Conservation (phyloP, 2,888 invertebrate species). For the Neuroscelio doddi region DNA sequence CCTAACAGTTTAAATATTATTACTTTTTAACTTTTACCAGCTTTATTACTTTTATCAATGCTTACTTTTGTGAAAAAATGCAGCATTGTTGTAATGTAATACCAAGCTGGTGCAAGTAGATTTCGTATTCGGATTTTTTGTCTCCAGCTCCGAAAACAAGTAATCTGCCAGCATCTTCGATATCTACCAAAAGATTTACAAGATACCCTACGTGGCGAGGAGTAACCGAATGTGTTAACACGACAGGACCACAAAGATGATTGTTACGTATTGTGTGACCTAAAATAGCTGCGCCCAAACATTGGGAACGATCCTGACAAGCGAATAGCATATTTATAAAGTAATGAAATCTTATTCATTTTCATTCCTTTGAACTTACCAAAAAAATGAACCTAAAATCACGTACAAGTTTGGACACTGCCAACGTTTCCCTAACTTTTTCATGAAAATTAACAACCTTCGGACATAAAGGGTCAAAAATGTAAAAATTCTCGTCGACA, state of each 20-base stretch:
- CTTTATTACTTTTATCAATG: no score
- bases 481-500: slow-evolving; percentile 71
- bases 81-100: slow-evolving; percentile 72
- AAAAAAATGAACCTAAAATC: slow-evolving; percentile 76
- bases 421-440: slow-evolving; percentile 74
- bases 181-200: slow-evolving; percentile 78
- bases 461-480: slow-evolving; percentile 77
- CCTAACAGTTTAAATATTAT: no score
- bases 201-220: slow-evolving; percentile 86
- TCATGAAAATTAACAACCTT: slow-evolving; percentile 77
- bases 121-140: slow-evolving; percentile 76
- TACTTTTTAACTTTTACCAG: no score
- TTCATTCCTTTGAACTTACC: no score
- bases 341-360: no score
- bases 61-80: slow-evolving; percentile 64
- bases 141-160: slow-evolving; percentile 78
- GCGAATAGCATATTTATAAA: no score
- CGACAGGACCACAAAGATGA: slow-evolving; percentile 81
- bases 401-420: slow-evolving; percentile 75
- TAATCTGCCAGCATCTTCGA: slow-evolving; percentile 76
- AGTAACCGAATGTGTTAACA: slow-evolving; percentile 86
- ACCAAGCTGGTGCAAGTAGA: slow-evolving; percentile 80
- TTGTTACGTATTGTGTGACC: slow-evolving; percentile 79
- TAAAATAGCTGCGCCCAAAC: slow-evolving; percentile 84
- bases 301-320: slow-evolving; percentile 89